phyloP scores from a whole-genome alignment of 37 sponge, comb jelly and placozoan species.

The Oscarella lobularis region DNA sequence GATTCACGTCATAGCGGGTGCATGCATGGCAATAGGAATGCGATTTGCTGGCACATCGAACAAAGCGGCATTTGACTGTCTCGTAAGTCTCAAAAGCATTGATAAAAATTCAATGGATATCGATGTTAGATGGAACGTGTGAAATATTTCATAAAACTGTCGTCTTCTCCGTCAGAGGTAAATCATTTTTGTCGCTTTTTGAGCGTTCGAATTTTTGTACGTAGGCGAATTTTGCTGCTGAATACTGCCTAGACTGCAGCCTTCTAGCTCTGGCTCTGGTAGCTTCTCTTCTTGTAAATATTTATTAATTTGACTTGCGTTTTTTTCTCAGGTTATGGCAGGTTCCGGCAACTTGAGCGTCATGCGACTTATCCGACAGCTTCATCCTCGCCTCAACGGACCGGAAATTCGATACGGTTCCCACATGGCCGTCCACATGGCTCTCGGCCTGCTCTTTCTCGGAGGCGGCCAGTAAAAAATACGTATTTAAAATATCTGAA shows the following conservation, averaged over 20 bases:
- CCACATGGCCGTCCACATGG: constrained; percentile 91
- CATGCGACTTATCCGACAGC: constrained; percentile 33
- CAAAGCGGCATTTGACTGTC: constrained; percentile 23
- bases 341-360: constrained; percentile 81
- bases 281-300: background rate
- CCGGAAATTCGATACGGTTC: constrained; percentile 65
- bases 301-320: background rate
- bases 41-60: constrained; percentile 71
- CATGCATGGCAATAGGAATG: constrained; percentile 64
- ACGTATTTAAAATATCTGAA: background rate
- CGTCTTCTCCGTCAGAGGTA: no score
- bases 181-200: no score
- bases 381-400: constrained; percentile 13
- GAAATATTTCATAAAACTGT: no score
- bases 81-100: constrained; percentile 41
- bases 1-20: constrained; percentile 57
- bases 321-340: constrained; percentile 53
- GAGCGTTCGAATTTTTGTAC: background rate
- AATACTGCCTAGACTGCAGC: constrained; percentile 7
- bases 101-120: no score
- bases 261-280: constrained; percentile 21
- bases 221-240: background rate
- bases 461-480: constrained; percentile 58
- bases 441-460: constrained; percentile 84
- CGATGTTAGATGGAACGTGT: no score